Base-by-base conservation (phyloP, 2,888 invertebrate genomes). In the Eucera pruinosa region DNA sequence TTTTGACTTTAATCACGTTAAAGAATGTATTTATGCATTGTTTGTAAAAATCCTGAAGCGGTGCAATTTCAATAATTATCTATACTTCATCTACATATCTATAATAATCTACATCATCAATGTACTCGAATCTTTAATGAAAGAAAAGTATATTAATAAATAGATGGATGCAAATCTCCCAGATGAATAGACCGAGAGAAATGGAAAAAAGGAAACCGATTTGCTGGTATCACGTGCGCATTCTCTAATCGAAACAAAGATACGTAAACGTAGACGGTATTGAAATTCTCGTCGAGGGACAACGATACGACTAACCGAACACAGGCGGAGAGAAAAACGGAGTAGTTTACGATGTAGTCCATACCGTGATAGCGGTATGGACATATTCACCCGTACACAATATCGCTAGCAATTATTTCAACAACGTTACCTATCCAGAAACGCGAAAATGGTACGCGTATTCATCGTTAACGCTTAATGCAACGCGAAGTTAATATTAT, bases 261-360 rank as follows among this genome's bases (percentile, higher is more conserved):
- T 45, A 62, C 11, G 41, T 47, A 20, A 36, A 6, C 27, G 25
- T 65, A 43, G 15, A 23, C 30, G 20, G 61, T 36, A 48, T 48
- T 61, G 48, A 61, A 61, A 61, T n/a, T 15, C 47, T 48, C 33
- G 23, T 11, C 23, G 11, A 61, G 47, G 48, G 25, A 50, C 33
- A 62, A 47, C 23, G 62, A 48, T 6, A 36, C 33, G 23, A 47
- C 36, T 18, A 48, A 36, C 7, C 0, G 30, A 45, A 48, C 41
- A 33, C 36, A 27, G 13, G 36, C 23, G 33, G 20, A 23, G 55
- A 36, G 13, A 39, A 5, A 36, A 47, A 45, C 20, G 11, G 50
- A 43, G n/a, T 55, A 65, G 64, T 71, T 64, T 68, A 52, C 52
- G 60, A 33, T 45, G 43, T 36, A 58, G 55, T 52, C 36, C 23